phyloP scores from a whole-genome alignment of 2,888 invertebrate species.

The Rhagium mordax region DNA sequence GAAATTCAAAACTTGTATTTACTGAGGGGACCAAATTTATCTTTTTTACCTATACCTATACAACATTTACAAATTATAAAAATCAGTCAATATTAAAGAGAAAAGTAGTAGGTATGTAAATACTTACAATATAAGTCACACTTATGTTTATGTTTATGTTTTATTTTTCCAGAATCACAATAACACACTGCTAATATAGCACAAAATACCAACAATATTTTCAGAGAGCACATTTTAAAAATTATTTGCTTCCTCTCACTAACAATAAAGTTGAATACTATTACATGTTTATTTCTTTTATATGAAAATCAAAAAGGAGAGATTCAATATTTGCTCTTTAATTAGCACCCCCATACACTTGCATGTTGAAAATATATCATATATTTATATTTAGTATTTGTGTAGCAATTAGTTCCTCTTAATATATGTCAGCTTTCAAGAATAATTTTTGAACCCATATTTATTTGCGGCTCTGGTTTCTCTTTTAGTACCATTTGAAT shows the following conservation, averaged over 20 bases:
- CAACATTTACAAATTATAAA: too few relatives aligned
- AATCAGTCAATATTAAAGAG: too few relatives aligned
- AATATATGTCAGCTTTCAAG: conserved; percentile 24
- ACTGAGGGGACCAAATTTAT: too few relatives aligned
- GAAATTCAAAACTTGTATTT: too few relatives aligned
- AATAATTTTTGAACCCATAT: background rate
- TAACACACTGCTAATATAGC: conserved; percentile 39
- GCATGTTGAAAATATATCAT: conserved; percentile 20
- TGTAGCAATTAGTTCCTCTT: conserved; percentile 20
- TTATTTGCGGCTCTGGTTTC: background rate
- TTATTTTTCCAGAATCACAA: conserved; percentile 35
- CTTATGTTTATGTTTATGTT: conserved; percentile 39
- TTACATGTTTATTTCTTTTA: conserved; percentile 29
- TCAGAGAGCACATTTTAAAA: conserved; percentile 19
- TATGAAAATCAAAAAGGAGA: conserved; percentile 14
- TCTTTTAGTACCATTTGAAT: conserved; percentile 1
- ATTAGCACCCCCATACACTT: conserved; percentile 33
- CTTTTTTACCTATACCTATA: too few relatives aligned
- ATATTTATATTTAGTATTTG: conserved; percentile 25
- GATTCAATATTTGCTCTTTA: conserved; percentile 18
- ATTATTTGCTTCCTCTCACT: background rate
- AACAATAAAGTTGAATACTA: background rate
- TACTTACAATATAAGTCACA: conserved; percentile 45
- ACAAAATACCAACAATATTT: conserved; percentile 18
- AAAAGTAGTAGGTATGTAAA: too few relatives aligned